Evolutionary conservation across 2,113 vertebrate species (phyloP), one percentile per base, ranked within the genome.

Genomic region (Electrona antarctica): DNA sequence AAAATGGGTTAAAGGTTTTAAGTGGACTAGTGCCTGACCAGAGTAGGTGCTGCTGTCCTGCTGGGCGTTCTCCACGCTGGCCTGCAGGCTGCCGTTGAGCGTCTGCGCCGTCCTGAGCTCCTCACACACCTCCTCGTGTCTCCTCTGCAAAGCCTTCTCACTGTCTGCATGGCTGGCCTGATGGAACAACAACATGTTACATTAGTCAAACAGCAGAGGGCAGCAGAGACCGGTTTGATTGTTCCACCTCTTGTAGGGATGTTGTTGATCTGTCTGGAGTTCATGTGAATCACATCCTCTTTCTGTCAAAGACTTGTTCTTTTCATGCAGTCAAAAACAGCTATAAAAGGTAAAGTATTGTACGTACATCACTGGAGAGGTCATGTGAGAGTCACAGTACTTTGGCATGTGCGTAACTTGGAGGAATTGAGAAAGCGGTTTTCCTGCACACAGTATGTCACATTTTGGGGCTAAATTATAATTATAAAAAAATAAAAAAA

Each of bases 51-150:
- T 87, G 90, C 92, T 92, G 55, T 98, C 94, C 74, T 92, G 93
- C 74, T 94, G 94, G 71, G 90, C 87, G 71, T 95, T 95, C 74
- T 97, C 95, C 12, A 93, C 58, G 0, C 94, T 93, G 0, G 89
- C 88, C 77, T 95, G 85, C 61, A 98, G 86, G 81, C 66, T 94
- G 87, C 81, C 86, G 51, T 92, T 95, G 88, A 71, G 94, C 81
- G 72, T 92, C 83, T 97, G 97, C 0, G 93, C 75, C 41, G 87
- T 93, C 74, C 94, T 91, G 13, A 99, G 95, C 79, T 99, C 96
- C 0, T 93, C 93, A 2, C 92, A 91, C 14, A 97, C 94, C 88
- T 97, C 96, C 0, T 97, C 95, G 81, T 98, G 76, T 64, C 92
- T 93, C 86, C 94, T 95, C 89, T 97, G 95, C 62, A 97, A 79